These are phyloP conservation scores for Agrotis puta DNA, from an alignment of 2,888 invertebrate species.

Conservation along the genomic window DNA sequence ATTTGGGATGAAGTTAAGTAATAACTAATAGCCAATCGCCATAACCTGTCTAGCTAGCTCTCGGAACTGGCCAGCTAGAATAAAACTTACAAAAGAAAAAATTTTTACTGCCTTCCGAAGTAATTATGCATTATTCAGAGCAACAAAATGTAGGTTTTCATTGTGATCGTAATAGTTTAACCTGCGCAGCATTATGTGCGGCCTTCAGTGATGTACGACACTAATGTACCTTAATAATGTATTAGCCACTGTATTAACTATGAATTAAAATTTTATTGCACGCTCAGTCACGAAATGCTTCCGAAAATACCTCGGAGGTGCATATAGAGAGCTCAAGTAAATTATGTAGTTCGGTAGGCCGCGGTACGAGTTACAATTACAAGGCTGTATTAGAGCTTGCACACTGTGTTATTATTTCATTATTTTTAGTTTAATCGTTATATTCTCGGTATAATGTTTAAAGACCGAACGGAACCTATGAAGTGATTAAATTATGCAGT, in stretches of 20 bases:
- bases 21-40: slow-evolving; percentile 46
- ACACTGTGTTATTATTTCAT: slow-evolving; percentile 80
- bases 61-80: slow-evolving; percentile 29
- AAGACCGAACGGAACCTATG: slow-evolving; percentile 68
- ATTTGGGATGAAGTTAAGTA: slow-evolving; percentile 60
- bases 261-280: slow-evolving; percentile 82
- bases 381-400: slow-evolving; percentile 72
- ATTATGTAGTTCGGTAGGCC: slow-evolving; percentile 79
- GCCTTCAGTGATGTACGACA: slow-evolving; percentile 72
- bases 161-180: slow-evolving; percentile 56
- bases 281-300: slow-evolving; percentile 82
- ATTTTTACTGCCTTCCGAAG: slow-evolving; percentile 38
- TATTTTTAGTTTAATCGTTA: slow-evolving; percentile 74
- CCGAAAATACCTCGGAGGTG: slow-evolving; percentile 70
- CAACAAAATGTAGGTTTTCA: slow-evolving; percentile 54
- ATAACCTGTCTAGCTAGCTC: slow-evolving; percentile 42
- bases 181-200: slow-evolving; percentile 49
- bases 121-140: slow-evolving; percentile 52
- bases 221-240: slow-evolving; percentile 80
- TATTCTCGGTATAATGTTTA: slow-evolving; percentile 67
- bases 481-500: slow-evolving; percentile 56
- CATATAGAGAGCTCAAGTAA: slow-evolving; percentile 63
- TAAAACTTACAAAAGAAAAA: slow-evolving; percentile 17
- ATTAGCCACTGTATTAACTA: slow-evolving; percentile 79
- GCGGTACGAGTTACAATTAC: slow-evolving; percentile 80